Conservation (phyloP, 2,113 vertebrate species). For the Pycnonotus jocosus region DNA sequence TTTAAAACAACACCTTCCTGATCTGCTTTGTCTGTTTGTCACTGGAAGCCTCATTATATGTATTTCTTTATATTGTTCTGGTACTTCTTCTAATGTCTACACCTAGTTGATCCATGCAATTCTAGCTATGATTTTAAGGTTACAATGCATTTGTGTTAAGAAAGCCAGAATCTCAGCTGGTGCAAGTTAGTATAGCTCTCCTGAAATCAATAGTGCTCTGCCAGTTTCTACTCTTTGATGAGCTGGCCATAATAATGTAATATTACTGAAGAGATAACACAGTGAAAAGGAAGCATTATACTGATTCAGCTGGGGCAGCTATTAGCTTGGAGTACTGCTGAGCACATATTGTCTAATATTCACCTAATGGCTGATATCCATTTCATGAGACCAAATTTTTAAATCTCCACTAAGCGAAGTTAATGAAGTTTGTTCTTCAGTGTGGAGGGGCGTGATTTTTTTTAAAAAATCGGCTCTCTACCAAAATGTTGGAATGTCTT, state of each 20-base stretch:
- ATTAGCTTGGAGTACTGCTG: conserved; percentile 37
- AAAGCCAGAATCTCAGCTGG: neutral
- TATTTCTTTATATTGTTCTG: neutral
- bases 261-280: conserved; percentile 31
- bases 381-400: conserved; percentile 1
- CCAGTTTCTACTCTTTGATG: conserved; percentile 21
- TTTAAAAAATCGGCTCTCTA: neutral
- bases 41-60: neutral
- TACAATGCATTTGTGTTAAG: neutral
- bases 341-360: conserved; percentile 44
- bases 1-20: neutral
- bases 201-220: conserved; percentile 32
- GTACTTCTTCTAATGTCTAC: neutral
- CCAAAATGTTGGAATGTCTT: neutral
- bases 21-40: neutral
- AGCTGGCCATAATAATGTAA: conserved; percentile 22
- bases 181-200: neutral
- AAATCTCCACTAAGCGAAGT: neutral
- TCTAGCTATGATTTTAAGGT: neutral
- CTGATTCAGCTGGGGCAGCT: conserved; percentile 39
- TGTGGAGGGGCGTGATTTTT: neutral
- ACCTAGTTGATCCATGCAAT: neutral
- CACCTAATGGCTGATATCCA: conserved; percentile 36
- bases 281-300: neutral
- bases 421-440: neutral